Conservation (phyloP, 2,113 vertebrate genomes). For the Eclectus roratus region DNA sequence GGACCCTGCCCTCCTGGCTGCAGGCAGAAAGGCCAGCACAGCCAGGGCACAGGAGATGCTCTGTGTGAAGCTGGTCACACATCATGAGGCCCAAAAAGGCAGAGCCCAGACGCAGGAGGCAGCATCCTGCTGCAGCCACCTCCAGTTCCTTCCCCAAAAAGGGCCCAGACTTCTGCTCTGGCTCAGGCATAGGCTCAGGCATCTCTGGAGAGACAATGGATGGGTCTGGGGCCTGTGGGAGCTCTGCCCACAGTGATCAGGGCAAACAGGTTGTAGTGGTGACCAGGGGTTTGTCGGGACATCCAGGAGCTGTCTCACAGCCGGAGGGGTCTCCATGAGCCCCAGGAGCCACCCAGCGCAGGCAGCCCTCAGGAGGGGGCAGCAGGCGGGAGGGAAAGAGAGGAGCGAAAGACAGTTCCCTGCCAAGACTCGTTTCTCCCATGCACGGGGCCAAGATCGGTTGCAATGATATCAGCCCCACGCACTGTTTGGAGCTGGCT, state of each 20-base stretch:
- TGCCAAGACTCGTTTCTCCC: conserved; percentile 18
- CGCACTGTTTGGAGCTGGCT: background rate
- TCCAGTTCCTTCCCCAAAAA: background rate
- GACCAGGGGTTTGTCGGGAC: background rate
- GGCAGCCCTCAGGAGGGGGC: background rate
- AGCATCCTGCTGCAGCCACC: background rate
- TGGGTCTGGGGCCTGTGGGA: background rate
- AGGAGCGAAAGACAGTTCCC: background rate
- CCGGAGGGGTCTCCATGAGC: background rate
- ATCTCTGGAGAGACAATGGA: background rate
- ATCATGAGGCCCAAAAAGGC: background rate
- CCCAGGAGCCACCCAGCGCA: background rate
- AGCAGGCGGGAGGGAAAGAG: background rate
- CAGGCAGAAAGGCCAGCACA: background rate
- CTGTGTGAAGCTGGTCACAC: background rate
- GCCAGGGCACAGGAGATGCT: background rate
- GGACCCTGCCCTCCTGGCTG: background rate
- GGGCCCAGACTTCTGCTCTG: background rate
- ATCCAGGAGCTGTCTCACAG: background rate
- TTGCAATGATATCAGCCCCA: conserved; percentile 2
- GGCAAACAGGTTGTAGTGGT: background rate
- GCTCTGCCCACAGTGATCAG: background rate
- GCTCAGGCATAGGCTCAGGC: background rate
- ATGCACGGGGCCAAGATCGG: background rate
- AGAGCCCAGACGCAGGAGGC: background rate